Evolutionary conservation across 2,113 vertebrate genomes (phyloP).

Genomic region (Callocephalon fimbriatum): DNA sequence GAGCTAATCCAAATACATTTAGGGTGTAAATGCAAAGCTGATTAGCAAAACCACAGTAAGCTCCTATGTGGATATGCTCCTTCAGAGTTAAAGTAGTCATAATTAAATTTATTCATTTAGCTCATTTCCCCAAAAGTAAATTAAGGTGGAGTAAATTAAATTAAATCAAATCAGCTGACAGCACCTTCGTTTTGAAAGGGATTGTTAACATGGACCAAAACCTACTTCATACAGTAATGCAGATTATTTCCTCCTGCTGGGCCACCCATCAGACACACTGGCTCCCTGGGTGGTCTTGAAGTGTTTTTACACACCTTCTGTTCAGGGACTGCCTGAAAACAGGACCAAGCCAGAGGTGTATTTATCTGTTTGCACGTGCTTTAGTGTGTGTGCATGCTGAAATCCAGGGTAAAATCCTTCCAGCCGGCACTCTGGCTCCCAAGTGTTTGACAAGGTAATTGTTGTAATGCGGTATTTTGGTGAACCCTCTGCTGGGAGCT

Average conservation of each 20-base stretch:
- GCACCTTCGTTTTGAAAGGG: constrained; percentile 44
- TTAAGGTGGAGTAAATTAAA: constrained; percentile 62
- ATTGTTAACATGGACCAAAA: background rate
- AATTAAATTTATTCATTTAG: constrained; percentile 67
- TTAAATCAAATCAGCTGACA: constrained; percentile 40
- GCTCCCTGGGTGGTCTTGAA: background rate
- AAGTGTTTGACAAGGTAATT: constrained; percentile 53
- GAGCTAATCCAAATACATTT: constrained; percentile 59
- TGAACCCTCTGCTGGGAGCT: constrained; percentile 48
- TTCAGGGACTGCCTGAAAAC: background rate
- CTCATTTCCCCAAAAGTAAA: constrained; percentile 64
- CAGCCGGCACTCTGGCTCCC: background rate
- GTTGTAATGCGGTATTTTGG: constrained; percentile 60
- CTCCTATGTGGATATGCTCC: constrained; percentile 40
- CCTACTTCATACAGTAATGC: background rate
- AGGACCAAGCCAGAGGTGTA: background rate
- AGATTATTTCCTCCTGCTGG: constrained; percentile 21
- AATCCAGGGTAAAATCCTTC: constrained; percentile 36
- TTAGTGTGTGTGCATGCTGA: background rate
- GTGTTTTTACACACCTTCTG: background rate
- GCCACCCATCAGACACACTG: background rate
- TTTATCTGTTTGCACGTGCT: background rate
- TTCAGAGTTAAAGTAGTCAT: constrained; percentile 50
- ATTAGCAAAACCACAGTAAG: constrained; percentile 56
- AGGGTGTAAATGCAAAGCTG: constrained; percentile 58